Percentiles rank a stretch among this genome's conserved stretches.
These are phyloP conservation scores for Spinibarbus caldwelli DNA, from an alignment of 2,797 vertebrate species.

Conservation along the genomic window DNA sequence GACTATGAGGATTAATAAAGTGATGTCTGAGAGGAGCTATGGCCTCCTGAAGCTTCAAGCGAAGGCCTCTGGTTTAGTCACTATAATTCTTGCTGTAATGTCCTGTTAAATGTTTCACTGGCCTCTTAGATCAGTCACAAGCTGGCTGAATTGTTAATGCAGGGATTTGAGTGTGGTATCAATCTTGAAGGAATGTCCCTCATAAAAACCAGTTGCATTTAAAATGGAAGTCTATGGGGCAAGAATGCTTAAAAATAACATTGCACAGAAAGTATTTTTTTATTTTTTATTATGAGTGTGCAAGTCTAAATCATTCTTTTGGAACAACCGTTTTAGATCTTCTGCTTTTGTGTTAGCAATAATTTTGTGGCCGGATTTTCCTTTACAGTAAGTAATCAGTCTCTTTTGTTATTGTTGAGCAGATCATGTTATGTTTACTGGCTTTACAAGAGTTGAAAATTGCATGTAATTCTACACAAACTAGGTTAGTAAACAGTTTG, in stretches of 20 bases:
- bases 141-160: background rate
- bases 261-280: background rate
- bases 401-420: background rate
- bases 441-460: background rate
- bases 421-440: background rate
- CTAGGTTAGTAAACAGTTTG: background rate
- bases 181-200: background rate
- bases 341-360: background rate
- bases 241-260: background rate
- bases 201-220: background rate
- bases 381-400: background rate
- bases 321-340: background rate
- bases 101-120: conserved; percentile 12
- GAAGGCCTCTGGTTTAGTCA: background rate
- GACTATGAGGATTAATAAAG: conserved; percentile 51
- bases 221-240: background rate
- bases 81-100: background rate
- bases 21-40: conserved; percentile 34
- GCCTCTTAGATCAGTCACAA: conserved; percentile 8
- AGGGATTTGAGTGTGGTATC: no score
- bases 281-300: background rate
- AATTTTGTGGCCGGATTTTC: background rate
- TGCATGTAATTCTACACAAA: background rate
- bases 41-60: background rate
- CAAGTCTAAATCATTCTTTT: background rate